Evolutionary conservation across 2,797 vertebrate species (phyloP).

Genomic region (Strix occidentalis): DNA sequence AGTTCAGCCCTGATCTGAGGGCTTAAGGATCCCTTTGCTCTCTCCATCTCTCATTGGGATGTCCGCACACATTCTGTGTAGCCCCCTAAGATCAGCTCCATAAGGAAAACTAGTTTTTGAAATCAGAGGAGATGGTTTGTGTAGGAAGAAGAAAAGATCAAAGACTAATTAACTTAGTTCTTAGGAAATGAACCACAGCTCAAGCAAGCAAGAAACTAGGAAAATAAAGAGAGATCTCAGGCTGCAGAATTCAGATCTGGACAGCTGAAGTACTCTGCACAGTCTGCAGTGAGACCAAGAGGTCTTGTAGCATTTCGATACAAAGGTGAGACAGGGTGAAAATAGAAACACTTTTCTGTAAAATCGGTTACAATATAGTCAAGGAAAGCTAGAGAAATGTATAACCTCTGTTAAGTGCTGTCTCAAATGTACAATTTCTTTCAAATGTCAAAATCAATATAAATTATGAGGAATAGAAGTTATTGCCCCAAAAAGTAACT

Average conservation of each 20-base stretch:
- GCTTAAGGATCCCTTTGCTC: background rate
- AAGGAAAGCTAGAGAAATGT: background rate
- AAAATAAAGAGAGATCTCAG: background rate
- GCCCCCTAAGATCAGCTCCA: background rate
- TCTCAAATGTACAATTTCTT: background rate
- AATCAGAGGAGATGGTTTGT: background rate
- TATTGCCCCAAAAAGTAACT: background rate
- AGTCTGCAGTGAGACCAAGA: background rate
- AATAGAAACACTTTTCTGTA: background rate
- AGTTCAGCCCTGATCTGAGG: background rate
- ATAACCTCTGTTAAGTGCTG: background rate
- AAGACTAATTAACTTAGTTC: background rate
- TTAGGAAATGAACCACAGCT: background rate
- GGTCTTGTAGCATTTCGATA: background rate
- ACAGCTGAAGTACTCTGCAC: background rate
- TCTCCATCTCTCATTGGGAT: background rate
- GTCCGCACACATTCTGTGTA: background rate
- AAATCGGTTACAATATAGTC: background rate
- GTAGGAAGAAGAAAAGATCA: conserved; percentile 28
- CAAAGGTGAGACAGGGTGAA: background rate
- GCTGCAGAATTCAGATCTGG: background rate
- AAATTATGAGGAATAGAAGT: background rate
- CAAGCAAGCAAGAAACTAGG: background rate
- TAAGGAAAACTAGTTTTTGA: background rate
- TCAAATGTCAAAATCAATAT: background rate